Evolutionary conservation across 2,113 vertebrate species (phyloP), one percentile per base, ranked within the genome.

Genomic region (Zosterops japonicus): DNA sequence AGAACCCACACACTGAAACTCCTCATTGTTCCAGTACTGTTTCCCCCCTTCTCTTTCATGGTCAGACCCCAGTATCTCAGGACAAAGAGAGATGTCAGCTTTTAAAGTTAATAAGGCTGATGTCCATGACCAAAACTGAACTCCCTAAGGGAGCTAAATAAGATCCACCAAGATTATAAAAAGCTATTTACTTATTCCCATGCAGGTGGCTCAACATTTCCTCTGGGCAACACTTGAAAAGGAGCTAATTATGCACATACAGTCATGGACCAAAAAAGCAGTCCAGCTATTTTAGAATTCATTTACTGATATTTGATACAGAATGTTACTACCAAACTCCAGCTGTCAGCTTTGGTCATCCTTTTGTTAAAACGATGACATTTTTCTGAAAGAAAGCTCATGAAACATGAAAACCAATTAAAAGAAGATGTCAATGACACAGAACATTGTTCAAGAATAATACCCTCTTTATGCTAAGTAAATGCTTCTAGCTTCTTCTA

Each of bases 201-300:
- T 53, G 79, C 76, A 97, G 63, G 93, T 94, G 83, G 83, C 88
- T 86, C 85, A 89, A 72, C 33, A 87, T 71, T 90, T 94, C 57
- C 87, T 84, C 83, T 65, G 44, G 94, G 56, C 49, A 84, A 57
- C 61, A 82, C 72, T 90, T 91, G 53, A 92, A 87, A 94, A 89
- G 31, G 21, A 92, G 69, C 53, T 94, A 90, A 96, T 90, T 94
- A 92, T 60, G 72, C 83, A 84, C 29, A 96, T 65, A 47, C 36
- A 95, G 76, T 22, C 76, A 92, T 1, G 12, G 44, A 93, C 53
- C 35, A 87, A 90, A 95, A 95, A 95, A 84, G 68, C 44, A 95
- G 65, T 87, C 42, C 80, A 82, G 69, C 65, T 94, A 88, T 96
- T 95, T 96, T 71, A 95, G 90, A 84, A 86, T 83, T 89, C 69